A percentile compares a stretch with the other conserved stretches of the same genome.
These are phyloP conservation scores for Mycetomoellerius zeteki DNA, from an alignment of 1,140 invertebrate genomes.

Conservation along the genomic window DNA sequence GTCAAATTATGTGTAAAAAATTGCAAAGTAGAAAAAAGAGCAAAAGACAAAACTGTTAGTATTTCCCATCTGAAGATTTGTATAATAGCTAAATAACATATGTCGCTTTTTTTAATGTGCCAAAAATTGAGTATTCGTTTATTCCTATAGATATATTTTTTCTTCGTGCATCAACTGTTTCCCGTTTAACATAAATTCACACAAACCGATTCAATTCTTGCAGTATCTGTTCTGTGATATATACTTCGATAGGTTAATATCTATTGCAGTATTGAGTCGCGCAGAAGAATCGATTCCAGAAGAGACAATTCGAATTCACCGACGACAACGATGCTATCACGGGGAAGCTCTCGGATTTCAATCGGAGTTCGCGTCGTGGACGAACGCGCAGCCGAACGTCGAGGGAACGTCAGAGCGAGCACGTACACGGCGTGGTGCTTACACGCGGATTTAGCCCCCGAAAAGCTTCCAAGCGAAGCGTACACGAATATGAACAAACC, in stretches of 20 bases:
- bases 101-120: not conserved
- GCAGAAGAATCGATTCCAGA: constrained; percentile 28
- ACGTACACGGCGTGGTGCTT: constrained; percentile 63
- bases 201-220: not conserved
- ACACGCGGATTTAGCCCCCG: constrained; percentile 71
- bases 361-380: constrained; percentile 54
- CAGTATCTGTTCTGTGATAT: not conserved
- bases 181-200: not conserved
- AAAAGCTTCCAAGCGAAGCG: constrained; percentile 65
- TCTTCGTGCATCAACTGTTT: not conserved
- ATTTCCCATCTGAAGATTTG: not conserved
- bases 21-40: not conserved
- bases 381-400: constrained; percentile 52
- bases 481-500: constrained; percentile 65
- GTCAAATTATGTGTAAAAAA: not conserved
- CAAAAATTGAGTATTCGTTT: not conserved
- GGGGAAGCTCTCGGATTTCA: constrained; percentile 56
- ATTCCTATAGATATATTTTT: not conserved
- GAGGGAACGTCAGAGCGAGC: constrained; percentile 48
- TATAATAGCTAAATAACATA: not conserved
- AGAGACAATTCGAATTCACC: constrained; percentile 53
- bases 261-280: constrained; percentile 32
- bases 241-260: constrained; percentile 29
- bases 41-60: not conserved
- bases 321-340: constrained; percentile 8